Base-by-base conservation (phyloP, 2,797 vertebrate species). In the Melanotaenia boesemani region DNA sequence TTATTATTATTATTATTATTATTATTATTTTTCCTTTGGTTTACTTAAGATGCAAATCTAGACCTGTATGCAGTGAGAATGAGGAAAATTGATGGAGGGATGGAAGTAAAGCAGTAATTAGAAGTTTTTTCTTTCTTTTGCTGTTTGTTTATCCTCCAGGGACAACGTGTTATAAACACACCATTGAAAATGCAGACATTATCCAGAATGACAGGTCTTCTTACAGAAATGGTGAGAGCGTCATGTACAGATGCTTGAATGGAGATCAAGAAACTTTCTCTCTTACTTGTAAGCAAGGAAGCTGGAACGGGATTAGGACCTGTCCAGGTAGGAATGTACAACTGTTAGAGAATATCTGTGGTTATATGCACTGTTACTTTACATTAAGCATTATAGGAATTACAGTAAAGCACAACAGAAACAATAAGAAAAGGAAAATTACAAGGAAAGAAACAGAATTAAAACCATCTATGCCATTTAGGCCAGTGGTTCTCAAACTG, bases 321-420 rank as follows among this genome's bases (percentile, higher is more conserved):
- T 88, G 88, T 57, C 0, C 48, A 76, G 76, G 83, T 90, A 63
- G 72, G 65, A 68, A 63, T 18, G 16, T 18, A 16, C 41, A 48
- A 7, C 32, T n/a, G n/a, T 37, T 52, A 22, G 39, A 22, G 10
- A 4, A 6, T 22, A 24, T 37, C 36, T 37, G 5, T 37, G 32
- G 10, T 60, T 12, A 22, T 12, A n/a, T n/a, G n/a, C n/a, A 6
- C n/a, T 24, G 32, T 34, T n/a, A n/a, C n/a, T n/a, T n/a, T n/a
- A n/a, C n/a, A n/a, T n/a, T n/a, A n/a, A n/a, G n/a, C n/a, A n/a
- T n/a, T n/a, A n/a, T n/a, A n/a, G n/a, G n/a, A n/a, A n/a, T n/a
- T n/a, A n/a, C n/a, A n/a, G n/a, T n/a, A n/a, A n/a, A n/a, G n/a
- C n/a, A n/a, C n/a, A n/a, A n/a, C n/a, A n/a, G n/a, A n/a, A n/a